A percentile compares a stretch with the other conserved stretches of the same genome.
Conservation (phyloP, 1,140 invertebrate genomes). For the Eriocheir sinensis region DNA sequence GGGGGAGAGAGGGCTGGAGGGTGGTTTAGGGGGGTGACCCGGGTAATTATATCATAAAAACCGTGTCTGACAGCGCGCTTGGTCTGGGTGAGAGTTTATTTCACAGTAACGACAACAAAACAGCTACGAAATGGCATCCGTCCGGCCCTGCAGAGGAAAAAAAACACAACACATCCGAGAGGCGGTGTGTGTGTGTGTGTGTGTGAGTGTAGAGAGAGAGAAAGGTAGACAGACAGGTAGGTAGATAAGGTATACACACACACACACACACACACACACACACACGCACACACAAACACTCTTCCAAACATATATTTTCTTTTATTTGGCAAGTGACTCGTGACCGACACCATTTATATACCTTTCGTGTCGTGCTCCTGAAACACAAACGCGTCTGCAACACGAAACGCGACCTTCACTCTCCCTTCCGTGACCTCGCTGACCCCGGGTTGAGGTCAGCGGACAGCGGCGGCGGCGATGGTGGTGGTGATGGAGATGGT, state of each 20-base stretch:
- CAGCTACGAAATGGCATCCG: neutral
- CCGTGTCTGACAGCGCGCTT: neutral
- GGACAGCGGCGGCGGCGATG: neutral
- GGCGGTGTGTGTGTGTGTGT: neutral
- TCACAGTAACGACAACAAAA: slow-evolving; percentile 11
- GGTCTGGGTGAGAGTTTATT: slow-evolving; percentile 14
- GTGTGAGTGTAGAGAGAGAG: neutral
- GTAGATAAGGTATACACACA: no score
- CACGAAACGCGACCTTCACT: slow-evolving; percentile 12
- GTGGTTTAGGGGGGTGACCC: neutral
- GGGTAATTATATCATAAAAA: slow-evolving; percentile 26
- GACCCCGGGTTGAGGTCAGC: neutral
- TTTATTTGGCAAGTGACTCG: neutral
- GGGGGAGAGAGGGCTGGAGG: no score
- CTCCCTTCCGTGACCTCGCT: neutral
- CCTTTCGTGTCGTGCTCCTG: neutral
- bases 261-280: no score
- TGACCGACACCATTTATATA: neutral
- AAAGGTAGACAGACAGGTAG: neutral
- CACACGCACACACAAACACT: no score
- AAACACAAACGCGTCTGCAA: neutral
- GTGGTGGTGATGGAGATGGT: neutral
- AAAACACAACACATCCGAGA: neutral
- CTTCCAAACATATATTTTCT: no score
- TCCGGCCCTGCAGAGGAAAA: neutral